A percentile compares a stretch with the other conserved stretches of the same genome.
phyloP scores from a whole-genome alignment of 2,888 invertebrate genomes.

The Automeris io region DNA sequence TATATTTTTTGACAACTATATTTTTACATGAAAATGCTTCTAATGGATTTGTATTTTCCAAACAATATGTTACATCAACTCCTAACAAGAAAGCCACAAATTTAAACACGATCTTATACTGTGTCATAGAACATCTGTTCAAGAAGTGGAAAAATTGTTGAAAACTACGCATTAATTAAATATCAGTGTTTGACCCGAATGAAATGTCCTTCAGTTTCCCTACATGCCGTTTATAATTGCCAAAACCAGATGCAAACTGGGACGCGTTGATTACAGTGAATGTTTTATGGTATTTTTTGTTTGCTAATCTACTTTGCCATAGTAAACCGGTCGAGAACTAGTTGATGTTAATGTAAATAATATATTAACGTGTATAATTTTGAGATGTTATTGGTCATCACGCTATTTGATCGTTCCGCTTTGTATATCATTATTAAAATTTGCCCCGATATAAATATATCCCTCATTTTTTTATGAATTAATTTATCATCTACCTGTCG shows the following conservation, averaged over 20 bases:
- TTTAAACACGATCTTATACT: too few species aligned
- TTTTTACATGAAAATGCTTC: too few species aligned
- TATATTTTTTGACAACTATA: too few species aligned
- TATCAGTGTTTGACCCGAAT: not conserved
- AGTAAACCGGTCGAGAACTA: conserved; percentile 35
- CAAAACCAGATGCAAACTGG: conserved; percentile 54
- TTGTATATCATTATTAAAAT: not conserved
- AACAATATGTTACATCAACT: too few species aligned
- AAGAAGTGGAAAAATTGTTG: too few species aligned
- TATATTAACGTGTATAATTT: conserved; percentile 22
- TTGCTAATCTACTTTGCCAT: conserved; percentile 28
- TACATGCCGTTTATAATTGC: conserved; percentile 34
- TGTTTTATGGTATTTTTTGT: conserved; percentile 38
- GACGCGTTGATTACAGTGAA: conserved; percentile 39
- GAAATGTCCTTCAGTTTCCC: conserved; percentile 12
- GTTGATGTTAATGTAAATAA: conserved; percentile 20
- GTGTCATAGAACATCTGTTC: too few species aligned
- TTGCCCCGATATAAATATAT: too few species aligned
- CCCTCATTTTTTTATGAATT: too few species aligned
- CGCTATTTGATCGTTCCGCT: conserved; percentile 3
- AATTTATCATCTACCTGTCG: too few species aligned
- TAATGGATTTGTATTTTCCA: too few species aligned
- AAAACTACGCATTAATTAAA: not conserved
- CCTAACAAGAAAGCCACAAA: too few species aligned
- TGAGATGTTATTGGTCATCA: conserved; percentile 21